Evolutionary conservation across 2,797 vertebrate genomes (phyloP).

Genomic region (Xerus rutilus): DNA sequence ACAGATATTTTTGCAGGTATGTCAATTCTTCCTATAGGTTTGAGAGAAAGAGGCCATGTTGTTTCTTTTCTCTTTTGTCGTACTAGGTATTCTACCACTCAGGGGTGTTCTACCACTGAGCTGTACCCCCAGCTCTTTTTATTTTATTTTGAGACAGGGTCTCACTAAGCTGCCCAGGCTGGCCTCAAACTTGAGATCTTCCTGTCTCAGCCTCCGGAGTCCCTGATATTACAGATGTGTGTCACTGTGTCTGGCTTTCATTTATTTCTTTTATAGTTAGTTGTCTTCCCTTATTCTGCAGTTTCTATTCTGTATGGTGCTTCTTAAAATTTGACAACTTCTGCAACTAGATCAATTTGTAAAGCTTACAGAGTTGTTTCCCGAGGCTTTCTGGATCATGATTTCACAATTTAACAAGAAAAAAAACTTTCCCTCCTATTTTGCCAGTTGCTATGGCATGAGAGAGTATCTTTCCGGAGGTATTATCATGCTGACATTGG

Average conservation of each 20-base stretch:
- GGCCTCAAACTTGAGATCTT: too few species aligned
- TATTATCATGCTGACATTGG: neutral
- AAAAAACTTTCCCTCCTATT: neutral
- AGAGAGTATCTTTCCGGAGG: neutral
- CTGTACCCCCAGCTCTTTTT: too few species aligned
- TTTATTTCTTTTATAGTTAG: constrained; percentile 6
- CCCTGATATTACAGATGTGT: too few species aligned
- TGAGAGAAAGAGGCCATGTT: neutral
- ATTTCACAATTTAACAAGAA: constrained; percentile 62
- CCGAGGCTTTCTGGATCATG: neutral
- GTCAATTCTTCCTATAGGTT: neutral
- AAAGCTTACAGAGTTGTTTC: neutral
- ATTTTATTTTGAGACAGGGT: too few species aligned
- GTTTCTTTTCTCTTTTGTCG: neutral
- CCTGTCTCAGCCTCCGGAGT: too few species aligned
- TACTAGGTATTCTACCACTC: too few species aligned
- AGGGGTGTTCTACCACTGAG: too few species aligned
- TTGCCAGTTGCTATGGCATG: neutral
- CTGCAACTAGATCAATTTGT: constrained; percentile 42
- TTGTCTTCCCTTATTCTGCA: neutral
- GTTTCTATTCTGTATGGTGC: neutral
- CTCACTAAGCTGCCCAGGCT: too few species aligned
- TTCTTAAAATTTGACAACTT: constrained; percentile 6
- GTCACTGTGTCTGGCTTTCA: too few species aligned
- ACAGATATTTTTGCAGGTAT: neutral